A percentile compares a stretch with the other conserved stretches of the same genome.
These are phyloP conservation scores for Parthenolecanium corni DNA, from an alignment of 2,888 invertebrate species.

Conservation along the genomic window DNA sequence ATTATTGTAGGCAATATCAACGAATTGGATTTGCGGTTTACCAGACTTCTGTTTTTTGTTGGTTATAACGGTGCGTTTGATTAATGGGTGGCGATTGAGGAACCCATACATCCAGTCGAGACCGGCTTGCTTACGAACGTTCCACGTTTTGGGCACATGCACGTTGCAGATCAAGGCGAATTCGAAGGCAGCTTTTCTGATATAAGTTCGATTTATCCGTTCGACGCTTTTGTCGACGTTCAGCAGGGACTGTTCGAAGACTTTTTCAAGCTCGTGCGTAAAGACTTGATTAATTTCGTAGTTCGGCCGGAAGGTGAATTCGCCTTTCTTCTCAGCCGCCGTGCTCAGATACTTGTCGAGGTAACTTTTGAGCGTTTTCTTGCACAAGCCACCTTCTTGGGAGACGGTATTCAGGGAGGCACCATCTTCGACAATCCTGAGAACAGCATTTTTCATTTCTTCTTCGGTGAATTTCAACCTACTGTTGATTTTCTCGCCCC, in stretches of 20 bases:
- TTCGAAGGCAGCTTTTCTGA: neutral
- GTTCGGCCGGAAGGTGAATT: neutral
- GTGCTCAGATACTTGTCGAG: neutral
- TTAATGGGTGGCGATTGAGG: neutral
- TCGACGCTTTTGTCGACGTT: neutral
- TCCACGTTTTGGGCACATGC: conserved; percentile 3
- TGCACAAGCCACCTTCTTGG: neutral
- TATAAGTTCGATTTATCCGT: neutral
- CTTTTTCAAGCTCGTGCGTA: neutral
- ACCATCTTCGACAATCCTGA: neutral
- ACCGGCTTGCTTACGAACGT: neutral
- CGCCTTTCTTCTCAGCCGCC: neutral
- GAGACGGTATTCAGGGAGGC: neutral
- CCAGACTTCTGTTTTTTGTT: neutral
- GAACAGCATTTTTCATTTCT: neutral
- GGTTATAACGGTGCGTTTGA: neutral
- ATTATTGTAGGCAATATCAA: too few species aligned
- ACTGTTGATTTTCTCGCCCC: neutral
- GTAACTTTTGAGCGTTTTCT: conserved; percentile 3
- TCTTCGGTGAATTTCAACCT: neutral
- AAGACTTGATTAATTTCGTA: conserved; percentile 4
- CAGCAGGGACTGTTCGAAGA: neutral
- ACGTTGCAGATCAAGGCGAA: neutral
- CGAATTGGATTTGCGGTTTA: too few species aligned
- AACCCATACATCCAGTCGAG: conserved; percentile 1